Conservation (phyloP, 2,113 vertebrate genomes). For the Phaethornis superciliosus region DNA sequence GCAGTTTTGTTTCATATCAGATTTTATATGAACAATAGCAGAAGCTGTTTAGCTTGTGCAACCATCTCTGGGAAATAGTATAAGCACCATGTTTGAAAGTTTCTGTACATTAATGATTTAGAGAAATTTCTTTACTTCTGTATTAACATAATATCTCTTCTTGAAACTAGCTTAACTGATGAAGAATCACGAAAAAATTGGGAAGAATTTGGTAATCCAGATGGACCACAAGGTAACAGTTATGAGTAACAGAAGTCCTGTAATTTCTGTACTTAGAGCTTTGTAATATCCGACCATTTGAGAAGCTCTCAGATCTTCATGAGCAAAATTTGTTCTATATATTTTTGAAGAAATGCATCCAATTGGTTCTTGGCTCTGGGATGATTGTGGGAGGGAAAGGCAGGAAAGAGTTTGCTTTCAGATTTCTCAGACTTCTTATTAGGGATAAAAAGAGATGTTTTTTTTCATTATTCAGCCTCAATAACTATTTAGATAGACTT, state of each 20-base stretch:
- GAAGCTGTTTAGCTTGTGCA: background rate
- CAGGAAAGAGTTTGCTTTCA: background rate
- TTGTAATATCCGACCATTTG: background rate
- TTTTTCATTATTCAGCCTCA: background rate
- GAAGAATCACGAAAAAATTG: slow-evolving; percentile 92
- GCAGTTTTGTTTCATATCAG: background rate
- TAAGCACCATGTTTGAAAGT: background rate
- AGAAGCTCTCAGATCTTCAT: background rate
- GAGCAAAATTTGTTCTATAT: too few relatives aligned
- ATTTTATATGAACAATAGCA: background rate
- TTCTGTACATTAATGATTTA: background rate
- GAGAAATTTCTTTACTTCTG: background rate
- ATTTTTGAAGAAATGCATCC: background rate
- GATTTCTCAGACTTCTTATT: background rate
- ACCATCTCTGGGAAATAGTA: background rate
- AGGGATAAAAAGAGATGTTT: background rate
- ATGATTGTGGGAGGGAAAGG: background rate
- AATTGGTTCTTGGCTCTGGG: background rate
- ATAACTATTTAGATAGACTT: background rate
- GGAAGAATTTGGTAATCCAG: slow-evolving; percentile 94
- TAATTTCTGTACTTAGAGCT: background rate
- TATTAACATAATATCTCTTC: background rate
- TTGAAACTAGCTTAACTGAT: slow-evolving; percentile 89
- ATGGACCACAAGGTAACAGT: slow-evolving; percentile 90
- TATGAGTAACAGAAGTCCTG: background rate